Percentiles rank a stretch among this genome's conserved stretches.
phyloP scores from a whole-genome alignment of 2,797 vertebrate genomes.

The Neoniphon sammara region DNA sequence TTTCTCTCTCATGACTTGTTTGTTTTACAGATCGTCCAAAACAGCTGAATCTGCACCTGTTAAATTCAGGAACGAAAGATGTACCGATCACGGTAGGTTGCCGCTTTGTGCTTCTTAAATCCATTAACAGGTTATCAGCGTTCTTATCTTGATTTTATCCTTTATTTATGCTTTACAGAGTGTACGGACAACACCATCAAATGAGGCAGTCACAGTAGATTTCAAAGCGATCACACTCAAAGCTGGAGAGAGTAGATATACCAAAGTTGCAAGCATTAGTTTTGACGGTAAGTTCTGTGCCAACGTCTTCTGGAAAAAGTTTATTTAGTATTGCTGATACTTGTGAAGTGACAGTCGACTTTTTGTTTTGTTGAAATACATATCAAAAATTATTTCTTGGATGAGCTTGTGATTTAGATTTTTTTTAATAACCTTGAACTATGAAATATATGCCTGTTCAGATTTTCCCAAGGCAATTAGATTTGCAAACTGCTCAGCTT shows the following conservation, averaged over 20 bases:
- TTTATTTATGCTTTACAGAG: conserved; percentile 84
- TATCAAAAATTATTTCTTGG: neutral
- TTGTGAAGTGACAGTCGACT: neutral
- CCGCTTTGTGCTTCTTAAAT: conserved; percentile 35
- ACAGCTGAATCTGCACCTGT: conserved; percentile 96
- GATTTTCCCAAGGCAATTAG: neutral
- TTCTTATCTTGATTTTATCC: neutral
- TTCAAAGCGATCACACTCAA: conserved; percentile 97
- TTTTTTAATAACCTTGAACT: neutral
- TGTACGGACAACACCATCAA: conserved; percentile 93
- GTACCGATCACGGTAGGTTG: conserved; percentile 95
- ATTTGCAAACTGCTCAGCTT: neutral
- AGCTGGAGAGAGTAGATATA: conserved; percentile 96
- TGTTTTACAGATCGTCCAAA: conserved; percentile 92
- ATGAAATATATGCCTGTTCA: neutral
- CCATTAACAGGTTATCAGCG: neutral
- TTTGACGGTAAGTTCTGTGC: conserved; percentile 93
- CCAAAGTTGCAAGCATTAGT: conserved; percentile 98
- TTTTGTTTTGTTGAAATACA: too few relatives aligned
- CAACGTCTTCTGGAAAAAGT: neutral
- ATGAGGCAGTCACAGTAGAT: conserved; percentile 92
- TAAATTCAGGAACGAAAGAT: conserved; percentile 99
- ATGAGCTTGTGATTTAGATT: neutral
- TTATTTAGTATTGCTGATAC: neutral
- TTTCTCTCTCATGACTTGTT: conserved; percentile 7